Conservation (phyloP, 2,113 vertebrate genomes). For the Aldabrachelys gigantea region DNA sequence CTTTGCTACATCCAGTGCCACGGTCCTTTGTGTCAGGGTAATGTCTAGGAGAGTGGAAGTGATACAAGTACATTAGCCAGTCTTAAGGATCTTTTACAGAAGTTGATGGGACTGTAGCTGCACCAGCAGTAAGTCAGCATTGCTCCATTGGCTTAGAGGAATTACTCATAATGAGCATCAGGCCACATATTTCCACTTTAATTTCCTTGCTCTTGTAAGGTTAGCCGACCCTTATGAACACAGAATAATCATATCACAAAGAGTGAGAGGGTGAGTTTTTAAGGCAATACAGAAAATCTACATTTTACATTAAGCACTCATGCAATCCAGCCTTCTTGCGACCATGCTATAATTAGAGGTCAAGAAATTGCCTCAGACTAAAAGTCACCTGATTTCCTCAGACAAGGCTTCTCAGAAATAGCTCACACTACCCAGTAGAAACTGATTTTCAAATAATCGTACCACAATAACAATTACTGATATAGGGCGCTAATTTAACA, state of each 20-base stretch:
- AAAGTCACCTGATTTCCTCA: background rate
- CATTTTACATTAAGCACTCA: background rate
- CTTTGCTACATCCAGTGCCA: background rate
- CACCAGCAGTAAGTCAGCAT: background rate
- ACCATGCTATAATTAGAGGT: background rate
- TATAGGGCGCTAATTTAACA: background rate
- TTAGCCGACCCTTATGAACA: background rate
- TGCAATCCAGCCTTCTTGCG: background rate
- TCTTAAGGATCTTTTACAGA: background rate
- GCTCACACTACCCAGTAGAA: rapidly evolving
- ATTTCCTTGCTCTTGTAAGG: background rate
- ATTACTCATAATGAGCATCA: rapidly evolving
- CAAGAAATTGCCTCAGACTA: background rate
- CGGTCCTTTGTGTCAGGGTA: background rate
- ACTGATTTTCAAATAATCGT: background rate
- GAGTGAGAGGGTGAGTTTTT: background rate
- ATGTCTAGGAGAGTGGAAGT: rapidly evolving
- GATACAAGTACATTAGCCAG: background rate
- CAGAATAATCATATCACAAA: background rate
- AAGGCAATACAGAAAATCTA: background rate
- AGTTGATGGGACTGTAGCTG: background rate
- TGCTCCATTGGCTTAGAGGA: background rate
- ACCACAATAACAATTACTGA: background rate
- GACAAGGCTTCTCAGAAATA: background rate
- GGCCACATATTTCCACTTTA: rapidly evolving